These are phyloP conservation scores for Callyntrura sp. DNA, from an alignment of 2,888 invertebrate genomes.

Conservation along the genomic window DNA sequence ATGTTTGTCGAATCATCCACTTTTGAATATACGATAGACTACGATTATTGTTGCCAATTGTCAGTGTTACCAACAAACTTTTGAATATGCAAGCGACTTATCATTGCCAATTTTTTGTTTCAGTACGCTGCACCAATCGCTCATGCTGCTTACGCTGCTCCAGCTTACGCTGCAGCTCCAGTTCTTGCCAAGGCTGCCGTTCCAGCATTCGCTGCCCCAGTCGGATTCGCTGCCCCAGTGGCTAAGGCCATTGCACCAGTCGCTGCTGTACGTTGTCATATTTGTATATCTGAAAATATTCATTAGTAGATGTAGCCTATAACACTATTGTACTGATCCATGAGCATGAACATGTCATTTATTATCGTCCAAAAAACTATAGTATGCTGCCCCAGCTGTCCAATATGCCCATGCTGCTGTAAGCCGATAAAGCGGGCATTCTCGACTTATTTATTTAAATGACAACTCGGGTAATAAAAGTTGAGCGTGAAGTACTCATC, in stretches of 20 bases:
- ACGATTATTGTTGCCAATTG: too few relatives aligned
- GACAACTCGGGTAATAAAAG: background rate
- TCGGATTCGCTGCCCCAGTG: slow-evolving; percentile 19
- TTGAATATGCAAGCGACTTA: too few relatives aligned
- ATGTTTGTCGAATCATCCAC: too few relatives aligned
- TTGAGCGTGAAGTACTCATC: too few relatives aligned
- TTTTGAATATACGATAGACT: too few relatives aligned
- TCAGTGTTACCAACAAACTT: too few relatives aligned
- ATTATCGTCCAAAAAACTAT: slow-evolving; percentile 25
- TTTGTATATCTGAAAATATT: background rate
- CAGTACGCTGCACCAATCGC: too few relatives aligned
- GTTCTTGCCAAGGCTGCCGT: too few relatives aligned
- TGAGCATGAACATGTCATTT: slow-evolving; percentile 6
- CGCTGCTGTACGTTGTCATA: slow-evolving; percentile 43
- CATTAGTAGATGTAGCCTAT: background rate
- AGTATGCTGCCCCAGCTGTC: slow-evolving; percentile 33
- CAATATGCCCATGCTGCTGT: slow-evolving; percentile 56
- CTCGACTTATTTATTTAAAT: background rate
- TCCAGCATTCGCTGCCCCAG: background rate
- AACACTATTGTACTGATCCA: background rate
- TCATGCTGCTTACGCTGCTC: slow-evolving; percentile 39
- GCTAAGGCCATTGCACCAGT: background rate
- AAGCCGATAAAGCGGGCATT: too few relatives aligned
- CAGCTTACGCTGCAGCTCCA: background rate
- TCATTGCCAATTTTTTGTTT: too few relatives aligned